Conservation (phyloP, 2,113 vertebrate genomes). For the Sinocyclocheilus anophthalmus region DNA sequence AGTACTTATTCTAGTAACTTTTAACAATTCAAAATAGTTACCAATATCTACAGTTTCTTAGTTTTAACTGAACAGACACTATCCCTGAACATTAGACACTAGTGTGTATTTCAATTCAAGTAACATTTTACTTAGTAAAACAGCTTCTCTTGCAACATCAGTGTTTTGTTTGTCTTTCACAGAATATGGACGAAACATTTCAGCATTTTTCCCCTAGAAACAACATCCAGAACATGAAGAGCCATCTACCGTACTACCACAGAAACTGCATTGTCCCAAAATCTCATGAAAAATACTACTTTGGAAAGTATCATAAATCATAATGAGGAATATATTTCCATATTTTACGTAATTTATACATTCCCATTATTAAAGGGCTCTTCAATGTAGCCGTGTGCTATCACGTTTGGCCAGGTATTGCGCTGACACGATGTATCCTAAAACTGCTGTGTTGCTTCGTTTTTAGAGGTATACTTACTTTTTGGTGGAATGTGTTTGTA, state of each 20-base stretch:
- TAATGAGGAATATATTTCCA: neutral
- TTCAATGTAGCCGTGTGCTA: conserved; percentile 15
- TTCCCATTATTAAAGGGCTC: neutral
- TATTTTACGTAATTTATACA: neutral
- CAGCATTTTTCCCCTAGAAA: neutral
- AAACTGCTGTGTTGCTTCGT: neutral
- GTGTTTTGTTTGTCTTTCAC: neutral
- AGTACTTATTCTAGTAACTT: neutral
- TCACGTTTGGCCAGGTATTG: conserved; percentile 42
- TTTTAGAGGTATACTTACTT: conserved; percentile 12
- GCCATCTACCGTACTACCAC: neutral
- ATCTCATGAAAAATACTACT: neutral
- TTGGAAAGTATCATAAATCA: neutral
- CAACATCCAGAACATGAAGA: neutral
- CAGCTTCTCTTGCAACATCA: neutral
- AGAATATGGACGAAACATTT: neutral
- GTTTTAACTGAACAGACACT: neutral
- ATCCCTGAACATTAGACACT: neutral
- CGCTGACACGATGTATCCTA: neutral
- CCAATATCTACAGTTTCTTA: neutral
- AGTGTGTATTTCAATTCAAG: neutral
- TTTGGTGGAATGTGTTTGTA: neutral
- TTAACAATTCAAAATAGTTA: neutral
- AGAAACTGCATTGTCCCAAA: neutral
- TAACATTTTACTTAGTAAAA: neutral